These are phyloP conservation scores for Brotula barbata DNA, from an alignment of 2,797 vertebrate genomes.

Conservation along the genomic window DNA sequence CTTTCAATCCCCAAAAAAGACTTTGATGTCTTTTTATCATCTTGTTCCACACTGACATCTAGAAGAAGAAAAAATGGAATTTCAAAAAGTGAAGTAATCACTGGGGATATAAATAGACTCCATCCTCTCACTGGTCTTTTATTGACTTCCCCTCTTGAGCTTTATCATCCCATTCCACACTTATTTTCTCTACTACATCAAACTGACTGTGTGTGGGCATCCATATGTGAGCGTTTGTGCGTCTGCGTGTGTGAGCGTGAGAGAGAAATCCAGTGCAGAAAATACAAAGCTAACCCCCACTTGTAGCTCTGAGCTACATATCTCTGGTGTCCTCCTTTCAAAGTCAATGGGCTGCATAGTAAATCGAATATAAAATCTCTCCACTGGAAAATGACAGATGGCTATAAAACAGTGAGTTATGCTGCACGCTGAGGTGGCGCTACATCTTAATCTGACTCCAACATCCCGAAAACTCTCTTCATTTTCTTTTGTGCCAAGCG, in stretches of 20 bases:
- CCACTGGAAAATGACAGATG: constrained; percentile 15
- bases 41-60: constrained; percentile 10
- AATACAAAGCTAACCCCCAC: neutral
- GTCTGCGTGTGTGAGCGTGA: too few relatives aligned
- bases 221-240: constrained; percentile 1
- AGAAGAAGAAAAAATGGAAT: constrained; percentile 23
- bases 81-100: constrained; percentile 51
- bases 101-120: constrained; percentile 41
- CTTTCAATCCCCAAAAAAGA: constrained; percentile 32
- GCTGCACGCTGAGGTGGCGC: neutral
- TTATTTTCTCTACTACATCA: constrained; percentile 12
- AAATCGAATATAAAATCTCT: constrained; percentile 28
- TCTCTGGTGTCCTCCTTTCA: constrained; percentile 33
- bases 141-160: constrained; percentile 10
- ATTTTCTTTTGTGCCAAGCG: constrained; percentile 51
- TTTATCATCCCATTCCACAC: constrained; percentile 6
- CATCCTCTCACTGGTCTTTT: constrained; percentile 23
- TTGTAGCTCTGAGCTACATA: constrained; percentile 27
- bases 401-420: constrained; percentile 12
- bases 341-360: constrained; percentile 18
- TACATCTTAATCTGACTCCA: constrained; percentile 36
- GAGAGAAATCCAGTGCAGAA: neutral
- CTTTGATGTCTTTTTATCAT: constrained; percentile 54
- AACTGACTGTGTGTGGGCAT: neutral
- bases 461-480: constrained; percentile 18